phyloP scores from a whole-genome alignment of 2,113 vertebrate genomes.

The Grammatotria lemairii region DNA sequence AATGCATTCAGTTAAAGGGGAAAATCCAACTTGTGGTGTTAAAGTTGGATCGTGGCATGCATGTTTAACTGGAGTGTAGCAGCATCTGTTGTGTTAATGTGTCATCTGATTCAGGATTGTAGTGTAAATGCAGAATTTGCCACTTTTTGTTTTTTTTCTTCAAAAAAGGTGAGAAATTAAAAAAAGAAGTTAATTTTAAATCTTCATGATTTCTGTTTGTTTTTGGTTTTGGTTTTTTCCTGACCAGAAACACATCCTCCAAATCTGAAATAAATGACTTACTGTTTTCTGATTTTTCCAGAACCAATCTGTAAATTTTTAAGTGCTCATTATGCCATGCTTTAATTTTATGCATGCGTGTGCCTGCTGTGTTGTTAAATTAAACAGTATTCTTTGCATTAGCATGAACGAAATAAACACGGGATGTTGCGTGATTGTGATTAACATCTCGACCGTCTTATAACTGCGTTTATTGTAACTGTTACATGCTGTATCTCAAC shows the following conservation, averaged over 20 bases:
- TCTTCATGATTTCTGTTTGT: background rate
- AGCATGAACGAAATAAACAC: background rate
- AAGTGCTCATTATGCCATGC: background rate
- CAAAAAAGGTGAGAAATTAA: background rate
- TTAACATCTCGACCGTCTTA: background rate
- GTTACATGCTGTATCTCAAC: background rate
- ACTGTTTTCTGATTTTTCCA: background rate
- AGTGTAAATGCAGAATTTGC: background rate
- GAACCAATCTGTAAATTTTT: background rate
- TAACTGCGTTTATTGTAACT: background rate
- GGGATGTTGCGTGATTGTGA: background rate
- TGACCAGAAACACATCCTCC: background rate
- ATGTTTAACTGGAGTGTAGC: background rate
- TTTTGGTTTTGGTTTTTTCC: fast-evolving
- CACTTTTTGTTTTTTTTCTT: background rate
- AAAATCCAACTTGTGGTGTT: background rate
- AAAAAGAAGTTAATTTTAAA: background rate
- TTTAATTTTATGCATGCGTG: background rate
- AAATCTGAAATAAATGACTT: background rate
- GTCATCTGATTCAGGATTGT: background rate
- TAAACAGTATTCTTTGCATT: background rate
- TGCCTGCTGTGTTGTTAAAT: background rate
- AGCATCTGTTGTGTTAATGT: background rate
- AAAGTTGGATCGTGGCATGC: background rate
- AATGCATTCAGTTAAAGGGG: background rate